Base-by-base conservation (phyloP, 2,797 vertebrate species). In the Menidia menidia region DNA sequence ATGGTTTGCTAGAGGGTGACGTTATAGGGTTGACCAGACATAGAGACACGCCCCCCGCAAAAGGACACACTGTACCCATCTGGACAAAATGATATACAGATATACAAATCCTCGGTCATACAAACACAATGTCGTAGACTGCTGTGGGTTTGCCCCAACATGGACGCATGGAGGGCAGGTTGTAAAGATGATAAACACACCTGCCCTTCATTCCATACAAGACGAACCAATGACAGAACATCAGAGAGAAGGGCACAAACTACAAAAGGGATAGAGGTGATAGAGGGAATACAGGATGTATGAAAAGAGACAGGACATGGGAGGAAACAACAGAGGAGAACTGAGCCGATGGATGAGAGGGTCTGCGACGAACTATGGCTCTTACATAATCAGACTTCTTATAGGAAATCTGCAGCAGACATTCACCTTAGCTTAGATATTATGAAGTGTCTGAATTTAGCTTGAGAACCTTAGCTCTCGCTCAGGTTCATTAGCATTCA, bases 51-150 rank as follows among this genome's bases (percentile, higher is more conserved):
- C 44, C 56, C 67, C 79, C 64, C 52, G 0, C 10, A 57, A 83
- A 70, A 88, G 80, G 82, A 88, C 82, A 80, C 69, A 66, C 59
- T 80, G 78, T 82, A 66, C 70, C 31, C 2, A 50, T 56, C 58
- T 80, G 71, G 70, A 64, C 70, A 63, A 59, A 68, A 63, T 75
- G 76, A 79, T 58, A 72, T 53, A 53, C 56, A 65, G 43, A 71
- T 71, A 62, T 61, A 75, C 43, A 56, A 43, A 47, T 50, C 4
- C 42, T 8, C 31, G 25, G 63, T 44, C 1, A 11, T 25, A 45
- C 16, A 35, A 16, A 67, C 30, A 48, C 33, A 4, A 18, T 42
- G 43, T 18, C 6, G 7, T 47, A 53, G 42, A 74, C 53, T 60
- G 50, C 71, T 6, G 0, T n/a, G 44, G 64, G 60, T 68, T 51